Evolutionary conservation across 2,797 vertebrate species (phyloP), one percentile per base, ranked within the genome.

Genomic region (Gobionotothen gibberifrons): DNA sequence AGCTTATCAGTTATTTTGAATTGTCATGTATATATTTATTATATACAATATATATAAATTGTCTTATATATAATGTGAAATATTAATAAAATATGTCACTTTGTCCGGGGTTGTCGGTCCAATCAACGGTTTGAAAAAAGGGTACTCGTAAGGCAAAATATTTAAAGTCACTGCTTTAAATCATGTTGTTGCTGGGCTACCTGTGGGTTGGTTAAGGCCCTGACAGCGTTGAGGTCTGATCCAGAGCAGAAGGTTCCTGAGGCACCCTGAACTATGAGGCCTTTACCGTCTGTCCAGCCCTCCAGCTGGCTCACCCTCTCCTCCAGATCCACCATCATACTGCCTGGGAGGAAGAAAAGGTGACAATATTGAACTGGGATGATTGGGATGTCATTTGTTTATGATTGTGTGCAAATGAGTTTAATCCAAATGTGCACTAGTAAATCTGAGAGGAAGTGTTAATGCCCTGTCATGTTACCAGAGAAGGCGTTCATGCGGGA

Each of bases 321-420:
- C 86, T 97, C 94, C 81, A 99, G 94, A 66, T 98, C 95, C 65
- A 98, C 68, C 96, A 99, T 99, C 98, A 99, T 99, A 63, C 92
- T 93, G 69, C 98, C 98, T 99, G 89, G 2, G 32, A 83, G 17
- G 43, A 74, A 55, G 21, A 65, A 58, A 29, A 36, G n/a, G n/a
- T n/a, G 7, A 3, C 55, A 63, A 72, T 16, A 26, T 29, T 40
- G 4, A 46, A 62, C 42, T 26, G 16, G 2, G 26, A 17, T 54
- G n/a, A 13, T 15, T n/a, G n/a, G n/a, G n/a, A 1, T 17, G 4
- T 12, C 1, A 10, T 26, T 26, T 48, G 63, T 19, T 67, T 15
- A 14, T 53, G 8, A 40, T 40, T 29, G 21, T 26, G 15, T 36
- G 7, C 3, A 17, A 12, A 32, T 17, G 10, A 15, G 1, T n/a